These are phyloP conservation scores for Amia ocellicauda DNA, from an alignment of 2,113 vertebrate genomes.

Conservation along the genomic window DNA sequence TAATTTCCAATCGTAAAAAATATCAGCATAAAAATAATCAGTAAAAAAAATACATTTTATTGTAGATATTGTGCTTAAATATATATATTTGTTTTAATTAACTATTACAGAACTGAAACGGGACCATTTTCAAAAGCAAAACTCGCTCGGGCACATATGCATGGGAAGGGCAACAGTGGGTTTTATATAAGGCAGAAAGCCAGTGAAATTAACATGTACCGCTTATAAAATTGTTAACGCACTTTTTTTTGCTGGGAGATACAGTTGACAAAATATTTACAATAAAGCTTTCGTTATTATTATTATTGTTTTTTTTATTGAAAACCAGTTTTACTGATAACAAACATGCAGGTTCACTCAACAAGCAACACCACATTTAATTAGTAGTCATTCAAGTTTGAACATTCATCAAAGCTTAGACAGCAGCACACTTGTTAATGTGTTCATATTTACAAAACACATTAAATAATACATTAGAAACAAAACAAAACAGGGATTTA, in stretches of 20 bases:
- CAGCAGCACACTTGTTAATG: constrained; percentile 63
- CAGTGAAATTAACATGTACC: too few relatives aligned
- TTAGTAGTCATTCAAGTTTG: constrained; percentile 82
- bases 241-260: not conserved
- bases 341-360: constrained; percentile 96
- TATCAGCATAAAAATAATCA: too few relatives aligned
- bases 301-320: constrained; percentile 68
- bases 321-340: constrained; percentile 89
- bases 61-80: too few relatives aligned
- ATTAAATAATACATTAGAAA: constrained; percentile 57
- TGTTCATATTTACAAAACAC: constrained; percentile 71
- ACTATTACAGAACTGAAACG: too few relatives aligned
- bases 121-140: too few relatives aligned
- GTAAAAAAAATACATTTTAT: too few relatives aligned
- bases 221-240: too few relatives aligned
- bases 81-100: too few relatives aligned
- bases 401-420: constrained; percentile 79
- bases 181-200: not conserved
- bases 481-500: constrained; percentile 24
- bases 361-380: constrained; percentile 89
- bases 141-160: too few relatives aligned
- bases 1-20: too few relatives aligned
- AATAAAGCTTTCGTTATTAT: constrained; percentile 55
- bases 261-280: constrained; percentile 46
- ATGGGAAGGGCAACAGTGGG: too few relatives aligned